Evolutionary conservation across 2,888 invertebrate genomes (phyloP).

Genomic region (Agrilus biguttatus): DNA sequence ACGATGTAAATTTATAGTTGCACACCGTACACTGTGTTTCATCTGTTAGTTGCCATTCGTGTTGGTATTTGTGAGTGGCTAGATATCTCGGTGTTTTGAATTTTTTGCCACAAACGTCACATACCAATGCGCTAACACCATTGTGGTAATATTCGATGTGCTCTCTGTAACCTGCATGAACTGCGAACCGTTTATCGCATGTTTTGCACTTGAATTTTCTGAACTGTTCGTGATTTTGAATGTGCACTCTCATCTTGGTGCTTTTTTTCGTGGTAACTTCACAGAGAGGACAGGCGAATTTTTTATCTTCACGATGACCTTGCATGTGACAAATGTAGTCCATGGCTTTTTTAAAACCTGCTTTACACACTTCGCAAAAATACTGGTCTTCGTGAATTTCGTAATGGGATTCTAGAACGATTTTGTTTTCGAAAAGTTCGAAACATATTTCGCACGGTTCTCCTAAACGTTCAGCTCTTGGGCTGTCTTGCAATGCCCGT

Average conservation of each 20-base stretch:
- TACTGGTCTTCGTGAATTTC: slow-evolving; percentile 28
- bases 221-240: slow-evolving; percentile 22
- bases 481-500: slow-evolving; percentile 4
- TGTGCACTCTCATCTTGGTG: slow-evolving; percentile 23
- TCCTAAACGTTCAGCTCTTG: slow-evolving; percentile 7
- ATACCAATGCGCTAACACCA: slow-evolving; percentile 37
- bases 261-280: slow-evolving; percentile 23
- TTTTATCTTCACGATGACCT: slow-evolving; percentile 22
- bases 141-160: slow-evolving; percentile 41
- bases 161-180: slow-evolving; percentile 38
- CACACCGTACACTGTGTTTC: slow-evolving; percentile 15
- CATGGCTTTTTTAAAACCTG: slow-evolving; percentile 24
- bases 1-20: slow-evolving; percentile 17
- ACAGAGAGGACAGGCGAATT: slow-evolving; percentile 26
- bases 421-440: slow-evolving; percentile 21
- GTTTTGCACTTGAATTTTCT: slow-evolving; percentile 38
- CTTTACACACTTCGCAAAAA: slow-evolving; percentile 25
- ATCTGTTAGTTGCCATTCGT: too few species aligned
- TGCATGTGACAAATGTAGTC: slow-evolving; percentile 26
- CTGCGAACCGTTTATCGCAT: slow-evolving; percentile 42
- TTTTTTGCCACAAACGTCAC: slow-evolving; percentile 38
- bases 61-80: slow-evolving; percentile 23
- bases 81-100: slow-evolving; percentile 31
- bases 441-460: slow-evolving; percentile 26
- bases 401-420: slow-evolving; percentile 24